Evolutionary conservation across 2,888 invertebrate species (phyloP), one percentile per base, ranked within the genome.

Genomic region (Tiliacea aurago): DNA sequence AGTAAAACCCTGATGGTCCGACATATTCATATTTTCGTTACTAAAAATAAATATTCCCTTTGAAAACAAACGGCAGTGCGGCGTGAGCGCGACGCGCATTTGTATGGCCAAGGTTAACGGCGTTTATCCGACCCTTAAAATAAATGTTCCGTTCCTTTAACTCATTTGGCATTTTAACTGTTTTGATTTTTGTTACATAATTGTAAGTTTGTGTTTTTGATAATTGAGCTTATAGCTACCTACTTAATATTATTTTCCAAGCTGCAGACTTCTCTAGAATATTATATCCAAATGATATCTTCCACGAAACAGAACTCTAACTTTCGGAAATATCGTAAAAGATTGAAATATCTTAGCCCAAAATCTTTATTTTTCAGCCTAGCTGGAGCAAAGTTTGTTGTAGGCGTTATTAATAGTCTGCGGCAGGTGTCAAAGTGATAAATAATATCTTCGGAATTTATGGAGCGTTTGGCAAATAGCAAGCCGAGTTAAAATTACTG

Each of bases 391-490:
- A 81, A 76, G 65, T 80, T 68, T 72, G 58, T 65, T 73, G 63
- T 33, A 20, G 28, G 2, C 51, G 45, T 69, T 66, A 84, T 81
- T 84, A 73, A 86, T 86, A 81, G 71, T 76, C 81, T 62, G 66
- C 53, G 69, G 58, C 84, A 81, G 81, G 81, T 86, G 84, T 70
- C 72, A 69, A 61, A 55, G 84, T 62, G 78, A 86, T 77, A 81
- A 86, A 80, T 80, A 81, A 61, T 70, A 56, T 80, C 67, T 68
- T 58, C n/a, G 67, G 55, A 66, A 80, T 81, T 80, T 69, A 72
- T 51, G 58, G 62, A 43, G 37, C 64, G 68, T 64, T 69, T 53
- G 55, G 51, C n/a, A 70, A 73, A 80, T 70, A 80, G 5, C 33
- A 7, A 33, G 33, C 20, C 0, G 56, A 70, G 37, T 66, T 58